Conservation (phyloP, 37 sponge, comb jelly and placozoan genomes). For the Halisarca cf. caerulea region DNA sequence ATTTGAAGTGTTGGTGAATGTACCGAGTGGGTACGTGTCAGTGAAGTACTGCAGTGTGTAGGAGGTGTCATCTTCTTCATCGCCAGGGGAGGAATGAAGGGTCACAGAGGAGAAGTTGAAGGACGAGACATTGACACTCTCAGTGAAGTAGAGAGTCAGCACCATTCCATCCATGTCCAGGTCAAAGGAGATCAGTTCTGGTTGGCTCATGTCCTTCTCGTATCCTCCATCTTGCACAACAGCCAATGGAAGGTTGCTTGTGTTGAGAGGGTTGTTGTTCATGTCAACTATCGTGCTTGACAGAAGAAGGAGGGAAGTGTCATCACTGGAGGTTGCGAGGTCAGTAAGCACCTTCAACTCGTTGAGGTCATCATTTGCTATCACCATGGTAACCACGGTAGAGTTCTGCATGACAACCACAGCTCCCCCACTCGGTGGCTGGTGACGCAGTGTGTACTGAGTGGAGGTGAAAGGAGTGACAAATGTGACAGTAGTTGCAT, state of each 20-base stretch:
- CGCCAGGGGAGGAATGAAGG: conserved; percentile 41
- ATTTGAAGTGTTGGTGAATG: conserved; percentile 64
- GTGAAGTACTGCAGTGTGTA: conserved; percentile 49
- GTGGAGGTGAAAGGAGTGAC: conserved; percentile 39
- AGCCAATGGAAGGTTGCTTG: conserved; percentile 52
- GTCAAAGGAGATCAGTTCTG: conserved; percentile 60
- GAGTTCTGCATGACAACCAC: conserved; percentile 43
- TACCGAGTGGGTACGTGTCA: conserved; percentile 44
- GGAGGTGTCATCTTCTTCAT: not conserved
- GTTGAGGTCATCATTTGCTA: conserved; percentile 80
- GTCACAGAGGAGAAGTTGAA: conserved; percentile 58
- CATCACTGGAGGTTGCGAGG: conserved; percentile 46
- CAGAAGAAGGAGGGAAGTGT: conserved; percentile 50
- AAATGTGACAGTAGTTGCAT: conserved; percentile 59
- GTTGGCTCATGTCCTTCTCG: conserved; percentile 54
- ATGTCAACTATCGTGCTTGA: conserved; percentile 59
- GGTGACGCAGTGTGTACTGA: conserved; percentile 59
- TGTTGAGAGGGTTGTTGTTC: conserved; percentile 65
- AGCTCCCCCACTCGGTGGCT: conserved; percentile 49
- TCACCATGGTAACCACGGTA: conserved; percentile 46
- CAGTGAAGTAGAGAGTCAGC: conserved; percentile 71
- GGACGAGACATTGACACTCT: conserved; percentile 62
- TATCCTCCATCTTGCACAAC: conserved; percentile 12
- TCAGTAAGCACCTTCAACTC: conserved; percentile 73
- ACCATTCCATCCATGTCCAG: conserved; percentile 71